These are phyloP conservation scores for Rosalia funebris DNA, from an alignment of 2,888 invertebrate genomes.

Conservation along the genomic window DNA sequence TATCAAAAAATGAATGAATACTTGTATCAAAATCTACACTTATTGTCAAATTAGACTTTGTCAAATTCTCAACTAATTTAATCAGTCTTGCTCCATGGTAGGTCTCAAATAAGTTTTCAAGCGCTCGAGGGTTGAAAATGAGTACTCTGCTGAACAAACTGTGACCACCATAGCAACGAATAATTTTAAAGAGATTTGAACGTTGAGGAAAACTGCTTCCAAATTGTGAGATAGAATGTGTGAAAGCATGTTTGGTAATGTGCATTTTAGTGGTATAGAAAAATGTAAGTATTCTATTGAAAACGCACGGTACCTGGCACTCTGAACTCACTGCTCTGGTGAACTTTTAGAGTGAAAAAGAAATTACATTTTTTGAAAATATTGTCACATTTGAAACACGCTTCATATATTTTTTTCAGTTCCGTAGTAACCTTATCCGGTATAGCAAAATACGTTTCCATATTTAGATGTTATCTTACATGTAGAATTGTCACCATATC, in stretches of 20 bases:
- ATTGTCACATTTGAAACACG: background rate
- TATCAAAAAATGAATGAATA: background rate
- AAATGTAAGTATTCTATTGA: background rate
- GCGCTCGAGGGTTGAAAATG: background rate
- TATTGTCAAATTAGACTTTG: background rate
- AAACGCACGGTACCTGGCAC: too few relatives aligned
- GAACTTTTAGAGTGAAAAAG: background rate
- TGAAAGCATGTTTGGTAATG: background rate
- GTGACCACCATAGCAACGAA: background rate
- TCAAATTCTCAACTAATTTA: background rate
- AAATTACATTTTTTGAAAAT: background rate
- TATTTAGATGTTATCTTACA: background rate
- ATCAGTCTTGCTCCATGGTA: background rate
- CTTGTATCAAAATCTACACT: background rate
- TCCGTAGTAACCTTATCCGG: background rate
- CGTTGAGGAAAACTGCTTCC: background rate
- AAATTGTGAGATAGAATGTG: background rate
- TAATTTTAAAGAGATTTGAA: background rate
- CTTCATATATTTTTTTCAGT: background rate
- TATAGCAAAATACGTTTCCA: background rate
- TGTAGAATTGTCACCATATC: background rate
- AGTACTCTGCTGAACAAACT: background rate
- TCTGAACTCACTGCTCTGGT: background rate
- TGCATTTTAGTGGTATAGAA: background rate
- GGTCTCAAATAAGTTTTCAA: background rate